These are phyloP conservation scores for Octodon degus DNA, from an alignment of 2,113 vertebrate genomes.

Conservation along the genomic window DNA sequence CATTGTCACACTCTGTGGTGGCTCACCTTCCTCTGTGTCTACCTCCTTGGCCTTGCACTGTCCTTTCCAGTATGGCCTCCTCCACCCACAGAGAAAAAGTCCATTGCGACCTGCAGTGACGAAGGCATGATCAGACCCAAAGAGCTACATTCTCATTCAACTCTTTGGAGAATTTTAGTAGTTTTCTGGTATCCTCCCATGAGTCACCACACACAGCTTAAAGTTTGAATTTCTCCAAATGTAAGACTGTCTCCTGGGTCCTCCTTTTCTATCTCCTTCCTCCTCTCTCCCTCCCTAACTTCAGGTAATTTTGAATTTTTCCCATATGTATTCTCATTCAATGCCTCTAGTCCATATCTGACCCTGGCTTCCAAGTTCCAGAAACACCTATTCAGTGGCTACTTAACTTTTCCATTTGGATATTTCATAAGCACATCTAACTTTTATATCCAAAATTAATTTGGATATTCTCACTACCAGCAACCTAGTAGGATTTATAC, in stretches of 20 bases:
- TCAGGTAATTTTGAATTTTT: not conserved
- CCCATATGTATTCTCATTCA: not conserved
- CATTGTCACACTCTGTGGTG: not conserved
- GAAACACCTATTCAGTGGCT: not conserved
- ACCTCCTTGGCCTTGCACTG: not conserved
- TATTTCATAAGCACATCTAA: not conserved
- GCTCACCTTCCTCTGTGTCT: not conserved
- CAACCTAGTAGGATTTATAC: not conserved
- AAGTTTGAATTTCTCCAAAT: not conserved
- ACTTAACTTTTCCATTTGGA: not conserved
- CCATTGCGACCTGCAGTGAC: not conserved
- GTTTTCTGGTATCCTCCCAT: not conserved
- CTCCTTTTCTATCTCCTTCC: not conserved
- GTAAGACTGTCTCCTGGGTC: not conserved
- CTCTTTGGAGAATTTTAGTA: not conserved
- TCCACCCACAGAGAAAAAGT: not conserved
- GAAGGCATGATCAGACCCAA: not conserved
- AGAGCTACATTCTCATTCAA: not conserved
- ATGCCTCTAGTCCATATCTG: not conserved
- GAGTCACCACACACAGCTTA: not conserved
- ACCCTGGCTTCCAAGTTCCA: not conserved
- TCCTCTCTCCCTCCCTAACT: fast-evolving
- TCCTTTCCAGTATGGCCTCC: fast-evolving
- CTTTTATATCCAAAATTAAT: not conserved
- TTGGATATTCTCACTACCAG: not conserved